phyloP scores from a whole-genome alignment of 1,140 invertebrate genomes.

The Littorina saxatilis region DNA sequence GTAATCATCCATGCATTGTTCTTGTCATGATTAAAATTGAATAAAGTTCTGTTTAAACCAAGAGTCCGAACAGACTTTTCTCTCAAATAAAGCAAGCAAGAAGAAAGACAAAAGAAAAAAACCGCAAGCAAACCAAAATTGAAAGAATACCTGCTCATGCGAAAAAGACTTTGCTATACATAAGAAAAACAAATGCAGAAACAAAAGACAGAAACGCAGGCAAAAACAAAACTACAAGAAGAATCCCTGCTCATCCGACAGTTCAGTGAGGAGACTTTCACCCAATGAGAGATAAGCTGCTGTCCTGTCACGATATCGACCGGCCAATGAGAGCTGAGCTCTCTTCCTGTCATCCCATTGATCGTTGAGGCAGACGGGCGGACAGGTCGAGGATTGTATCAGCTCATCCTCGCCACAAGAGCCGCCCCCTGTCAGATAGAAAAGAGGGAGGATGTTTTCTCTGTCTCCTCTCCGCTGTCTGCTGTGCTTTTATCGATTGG shows the following conservation, averaged over 20 bases:
- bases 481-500: too few species aligned
- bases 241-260: neutral
- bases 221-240: neutral
- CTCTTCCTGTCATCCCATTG: slow-evolving; percentile 27
- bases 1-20: too few species aligned
- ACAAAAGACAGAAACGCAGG: neutral
- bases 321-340: slow-evolving; percentile 26
- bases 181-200: neutral
- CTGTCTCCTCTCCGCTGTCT: too few species aligned
- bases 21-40: too few species aligned
- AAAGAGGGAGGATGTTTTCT: too few species aligned
- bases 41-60: too few species aligned
- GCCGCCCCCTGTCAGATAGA: slow-evolving; percentile 1
- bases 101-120: neutral
- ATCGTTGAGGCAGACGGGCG: neutral
- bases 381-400: neutral
- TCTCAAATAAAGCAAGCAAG: neutral
- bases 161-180: neutral
- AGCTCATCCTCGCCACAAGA: slow-evolving; percentile 6
- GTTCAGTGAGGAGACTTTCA: too few species aligned
- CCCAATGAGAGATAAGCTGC: slow-evolving; percentile 28
- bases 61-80: too few species aligned
- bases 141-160: neutral
- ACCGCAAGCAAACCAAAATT: neutral
- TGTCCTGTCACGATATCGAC: slow-evolving; percentile 13